These are phyloP conservation scores for Climacteris rufus DNA, from an alignment of 2,113 vertebrate species.

Conservation along the genomic window DNA sequence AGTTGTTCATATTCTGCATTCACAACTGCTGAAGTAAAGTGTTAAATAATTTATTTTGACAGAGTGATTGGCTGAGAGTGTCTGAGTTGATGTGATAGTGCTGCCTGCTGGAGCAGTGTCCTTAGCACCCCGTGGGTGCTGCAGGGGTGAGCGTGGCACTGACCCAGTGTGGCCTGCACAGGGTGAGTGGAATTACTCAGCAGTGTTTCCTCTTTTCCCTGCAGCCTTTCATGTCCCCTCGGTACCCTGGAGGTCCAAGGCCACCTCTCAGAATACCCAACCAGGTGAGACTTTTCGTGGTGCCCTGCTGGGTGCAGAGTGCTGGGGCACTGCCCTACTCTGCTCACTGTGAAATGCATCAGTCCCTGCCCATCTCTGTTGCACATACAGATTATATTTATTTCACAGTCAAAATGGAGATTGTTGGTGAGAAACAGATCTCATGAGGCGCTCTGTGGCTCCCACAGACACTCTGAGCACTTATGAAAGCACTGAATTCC, in stretches of 20 bases:
- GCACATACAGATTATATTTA: neutral
- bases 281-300: conserved; percentile 78
- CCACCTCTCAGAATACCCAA: conserved; percentile 95
- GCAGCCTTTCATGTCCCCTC: conserved; percentile 98
- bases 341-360: neutral
- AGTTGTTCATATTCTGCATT: neutral
- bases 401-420: neutral
- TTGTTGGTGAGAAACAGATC: neutral
- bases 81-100: neutral
- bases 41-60: neutral
- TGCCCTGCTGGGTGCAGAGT: neutral
- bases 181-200: neutral
- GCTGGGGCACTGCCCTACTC: neutral
- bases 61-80: neutral
- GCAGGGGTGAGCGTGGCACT: neutral
- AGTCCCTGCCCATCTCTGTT: neutral
- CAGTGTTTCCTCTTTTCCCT: neutral
- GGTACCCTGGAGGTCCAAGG: conserved; percentile 96
- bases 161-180: neutral
- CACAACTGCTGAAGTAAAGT: neutral
- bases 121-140: neutral
- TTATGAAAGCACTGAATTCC: neutral
- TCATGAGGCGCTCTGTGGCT: neutral
- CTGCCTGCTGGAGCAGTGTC: neutral
- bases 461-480: neutral